Base-by-base conservation (phyloP, 1,140 invertebrate species). In the Temnothorax curvispinosus region DNA sequence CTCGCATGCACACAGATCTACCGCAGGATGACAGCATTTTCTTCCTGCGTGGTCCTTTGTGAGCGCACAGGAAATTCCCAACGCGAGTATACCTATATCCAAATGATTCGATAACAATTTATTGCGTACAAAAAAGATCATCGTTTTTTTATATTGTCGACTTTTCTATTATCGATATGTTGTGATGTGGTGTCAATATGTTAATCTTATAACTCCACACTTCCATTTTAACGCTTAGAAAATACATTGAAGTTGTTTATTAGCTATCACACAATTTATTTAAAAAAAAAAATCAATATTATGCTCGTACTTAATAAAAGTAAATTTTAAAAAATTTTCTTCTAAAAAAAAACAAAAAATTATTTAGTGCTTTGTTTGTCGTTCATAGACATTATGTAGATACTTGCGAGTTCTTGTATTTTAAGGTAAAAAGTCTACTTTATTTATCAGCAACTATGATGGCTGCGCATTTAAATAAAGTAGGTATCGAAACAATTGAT, bases 21-120 rank as follows among this genome's bases (percentile, higher is more conserved):
- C 18, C 41, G 35, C n/a, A 47, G 54, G n/a, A 75, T 44, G 67
- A 82, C n/a, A n/a, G 3, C 15, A 64, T 50, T 41, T 84, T 84
- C 54, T 72, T 84, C 27, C 69, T 84, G 54, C 54, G 41, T 44
- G 69, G 32, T 84, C 32, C 69, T 84, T 84, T 60, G 69, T 60
- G 41, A 84, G 9, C 54, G 21, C 13, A 15, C 13, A 74, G 80
- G 80, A 60, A 74, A 74, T 82, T 82, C 67, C 67, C 65, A 56
- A 54, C 35, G 15, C 13, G n/a, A 44, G 8, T 54, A 56, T 9
- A n/a, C n/a, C n/a, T n/a, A 18, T 15, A 41, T 13, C 15, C 27
- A 72, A 72, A 35, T 2, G 4, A 56, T 32, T 74, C 7, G 27
- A 82, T 58, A 7, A 44, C 21, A 13, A 72, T 60, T 82, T 72